Evolutionary conservation across 2,888 invertebrate species (phyloP).

Genomic region (Tachystola acroxantha): DNA sequence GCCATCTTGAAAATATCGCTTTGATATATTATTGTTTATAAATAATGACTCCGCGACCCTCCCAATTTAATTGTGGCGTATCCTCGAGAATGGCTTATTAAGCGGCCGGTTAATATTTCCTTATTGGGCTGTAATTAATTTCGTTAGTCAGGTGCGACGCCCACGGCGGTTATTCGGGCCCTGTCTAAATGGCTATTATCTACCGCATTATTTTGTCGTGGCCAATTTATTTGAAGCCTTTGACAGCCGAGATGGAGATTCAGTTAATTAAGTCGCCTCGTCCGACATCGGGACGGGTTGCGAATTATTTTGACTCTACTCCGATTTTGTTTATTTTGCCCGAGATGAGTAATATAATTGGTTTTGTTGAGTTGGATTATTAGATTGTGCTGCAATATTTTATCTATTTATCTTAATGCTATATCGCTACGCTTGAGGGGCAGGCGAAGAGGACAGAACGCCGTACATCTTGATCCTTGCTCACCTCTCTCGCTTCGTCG

Average conservation of each 20-base stretch:
- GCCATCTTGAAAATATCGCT: constrained; percentile 75
- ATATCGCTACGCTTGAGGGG: too few relatives aligned
- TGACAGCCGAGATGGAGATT: constrained; percentile 56
- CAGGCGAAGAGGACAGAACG: too few relatives aligned
- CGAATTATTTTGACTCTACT: constrained; percentile 23
- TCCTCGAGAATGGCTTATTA: constrained; percentile 73
- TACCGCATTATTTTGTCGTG: constrained; percentile 67
- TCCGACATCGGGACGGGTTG: constrained; percentile 29
- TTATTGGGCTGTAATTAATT: constrained; percentile 63
- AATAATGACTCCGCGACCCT: constrained; percentile 71
- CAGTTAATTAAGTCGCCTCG: constrained; percentile 60
- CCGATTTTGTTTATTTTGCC: constrained; percentile 29
- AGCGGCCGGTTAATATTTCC: constrained; percentile 58
- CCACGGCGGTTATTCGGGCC: constrained; percentile 45
- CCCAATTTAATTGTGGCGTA: constrained; percentile 75
- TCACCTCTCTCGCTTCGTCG: too few relatives aligned
- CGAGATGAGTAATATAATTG: constrained; percentile 14
- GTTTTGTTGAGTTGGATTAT: constrained; percentile 19
- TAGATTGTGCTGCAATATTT: constrained; percentile 14
- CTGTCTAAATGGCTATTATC: constrained; percentile 62
- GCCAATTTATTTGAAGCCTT: constrained; percentile 73
- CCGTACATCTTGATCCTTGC: too few relatives aligned
- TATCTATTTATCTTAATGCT: too few relatives aligned
- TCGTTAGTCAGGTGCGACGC: constrained; percentile 72
- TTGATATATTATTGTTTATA: constrained; percentile 78